Base-by-base conservation (phyloP, 2,113 vertebrate species). In the Podarcis muralis region DNA sequence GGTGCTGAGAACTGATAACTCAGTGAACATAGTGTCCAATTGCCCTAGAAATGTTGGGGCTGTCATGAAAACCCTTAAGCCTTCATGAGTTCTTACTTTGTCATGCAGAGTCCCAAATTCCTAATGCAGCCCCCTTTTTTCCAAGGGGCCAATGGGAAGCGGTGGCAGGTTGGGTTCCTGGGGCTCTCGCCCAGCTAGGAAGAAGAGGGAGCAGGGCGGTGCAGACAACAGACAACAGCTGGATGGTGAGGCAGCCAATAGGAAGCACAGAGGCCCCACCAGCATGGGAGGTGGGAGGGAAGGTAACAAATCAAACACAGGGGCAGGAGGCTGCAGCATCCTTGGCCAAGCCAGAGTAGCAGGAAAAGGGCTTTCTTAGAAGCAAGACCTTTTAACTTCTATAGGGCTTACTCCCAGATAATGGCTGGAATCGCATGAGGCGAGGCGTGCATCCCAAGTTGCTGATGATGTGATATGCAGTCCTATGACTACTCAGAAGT, bases 51-150 rank as follows among this genome's bases (percentile, higher is more conserved):
- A 48, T 48, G 48, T 11, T 48, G 48, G 48, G 48, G 48, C 9
- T 48, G 48, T 48, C 48, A 48, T 48, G 48, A 48, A 48, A 48
- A 48, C 48, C 48, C 48, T 48, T 48, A 48, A 48, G 48, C 9
- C 48, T 11, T 48, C 48, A 11, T 48, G 48, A 48, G 9, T 48
- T 48, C 48, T 48, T 48, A 48, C 48, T 48, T 48, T 48, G 48
- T 48, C 48, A 48, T 48, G 48, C 48, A 48, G 48, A 48, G 48
- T 48, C 48, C 48, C 48, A 48, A 48, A 48, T 48, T 48, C 48
- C 48, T 48, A 11, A 48, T 48, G 91, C 96, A 87, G 94, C 95
- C 96, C 96, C 90, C 48, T 48, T 94, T 92, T 82, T 6, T 25
- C 1, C 0, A 0, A 12, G 0, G 1, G 76, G 91, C 96, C 96